Evolutionary conservation across 1,140 invertebrate species (phyloP), one percentile per base, ranked within the genome.

Genomic region (Dinoponera quadriceps): DNA sequence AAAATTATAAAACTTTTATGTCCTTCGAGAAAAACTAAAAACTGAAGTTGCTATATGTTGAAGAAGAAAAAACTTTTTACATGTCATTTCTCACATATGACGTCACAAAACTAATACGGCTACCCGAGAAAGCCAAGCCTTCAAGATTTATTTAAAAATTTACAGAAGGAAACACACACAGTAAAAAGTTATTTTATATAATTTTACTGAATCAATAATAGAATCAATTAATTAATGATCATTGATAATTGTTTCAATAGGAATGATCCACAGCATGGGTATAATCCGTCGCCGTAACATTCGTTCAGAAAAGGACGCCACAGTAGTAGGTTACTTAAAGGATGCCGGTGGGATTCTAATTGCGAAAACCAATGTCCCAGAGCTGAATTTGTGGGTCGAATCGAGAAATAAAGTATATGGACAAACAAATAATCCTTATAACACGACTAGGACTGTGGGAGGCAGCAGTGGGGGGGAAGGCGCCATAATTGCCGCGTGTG

Each of bases 331-430:
- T 11, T 91, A 96, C 25, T 92, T 99, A 90, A 96, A 96, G 90
- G 94, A 96, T 55, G 96, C 98, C 59, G 98, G 99, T 38, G 98
- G 96, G 57, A 99, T 99, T 89, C 96, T 98, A 1, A 93, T 99
- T 4, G 98, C 96, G n/a, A 96, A 98, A 69, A 98, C 98, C 18
- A 99, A 99, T 94, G 96, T 99, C 51, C 98, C 98, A 0, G 98
- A 99, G 94, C 94, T 99, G 1, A 96, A 96, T 94, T 95, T 96
- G 90, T 98, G 98, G 97, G 96, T 96, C 90, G 99, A 99, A 92
- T 97, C 97, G 0, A 95, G 96, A 72, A 99, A 99, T 94, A 98
- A 98, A 94, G 93, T 99, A 55, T 98, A 97, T 91, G 99, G 99
- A 38, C 96, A 98, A 84, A 98, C 98, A 0, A 96, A 96, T 83